Conservation (phyloP, 2,888 invertebrate species). For the Cosmorhoe ocellata region DNA sequence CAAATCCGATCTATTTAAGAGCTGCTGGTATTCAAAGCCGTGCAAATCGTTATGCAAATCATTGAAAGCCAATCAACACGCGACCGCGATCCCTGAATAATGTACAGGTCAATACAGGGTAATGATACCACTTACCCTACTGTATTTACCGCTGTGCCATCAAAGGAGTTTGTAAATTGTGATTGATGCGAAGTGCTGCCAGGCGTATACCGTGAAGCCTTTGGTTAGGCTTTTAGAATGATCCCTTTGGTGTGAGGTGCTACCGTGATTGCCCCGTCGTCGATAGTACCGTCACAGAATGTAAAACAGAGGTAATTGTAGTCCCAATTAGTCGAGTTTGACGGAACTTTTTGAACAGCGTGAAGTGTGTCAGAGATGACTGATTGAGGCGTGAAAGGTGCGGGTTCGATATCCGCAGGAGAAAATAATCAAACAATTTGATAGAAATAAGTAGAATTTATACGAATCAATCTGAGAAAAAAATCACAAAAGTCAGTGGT, state of each 20-base stretch:
- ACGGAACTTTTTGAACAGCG: too few relatives aligned
- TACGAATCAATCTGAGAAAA: too few relatives aligned
- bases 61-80: slow-evolving; percentile 41
- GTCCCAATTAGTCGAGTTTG: too few relatives aligned
- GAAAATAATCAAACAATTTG: too few relatives aligned
- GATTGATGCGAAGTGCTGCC: slow-evolving; percentile 5
- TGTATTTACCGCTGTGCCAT: slow-evolving; percentile 3
- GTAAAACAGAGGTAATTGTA: too few relatives aligned
- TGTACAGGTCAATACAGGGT: slow-evolving; percentile 23
- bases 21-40: slow-evolving; percentile 17
- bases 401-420: neutral
- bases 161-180: slow-evolving; percentile 9
- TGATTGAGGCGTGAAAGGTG: neutral
- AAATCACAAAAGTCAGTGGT: too few relatives aligned
- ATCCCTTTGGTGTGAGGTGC: neutral
- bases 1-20: slow-evolving; percentile 13
- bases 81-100: slow-evolving; percentile 40
- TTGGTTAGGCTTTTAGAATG: neutral
- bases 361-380: too few relatives aligned
- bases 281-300: too few relatives aligned
- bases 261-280: too few relatives aligned
- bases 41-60: slow-evolving; percentile 35
- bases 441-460: too few relatives aligned
- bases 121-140: slow-evolving; percentile 13
- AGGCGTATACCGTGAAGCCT: neutral